Conservation (phyloP, 2,797 vertebrate genomes). For the Rallus crepitans region DNA sequence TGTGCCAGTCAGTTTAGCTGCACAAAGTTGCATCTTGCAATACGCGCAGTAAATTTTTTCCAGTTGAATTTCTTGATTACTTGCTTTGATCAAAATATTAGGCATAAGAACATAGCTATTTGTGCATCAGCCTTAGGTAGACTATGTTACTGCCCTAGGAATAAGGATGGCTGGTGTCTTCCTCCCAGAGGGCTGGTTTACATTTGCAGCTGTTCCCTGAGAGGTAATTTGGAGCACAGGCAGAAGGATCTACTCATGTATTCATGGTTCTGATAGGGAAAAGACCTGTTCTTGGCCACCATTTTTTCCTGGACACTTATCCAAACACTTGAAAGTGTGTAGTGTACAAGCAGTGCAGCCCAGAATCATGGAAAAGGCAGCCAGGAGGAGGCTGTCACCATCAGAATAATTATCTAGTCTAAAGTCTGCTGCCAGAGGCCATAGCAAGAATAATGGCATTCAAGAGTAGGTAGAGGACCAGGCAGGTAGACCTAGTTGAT, state of each 20-base stretch:
- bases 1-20: neutral
- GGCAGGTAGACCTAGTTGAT: neutral
- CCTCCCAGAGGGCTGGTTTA: neutral
- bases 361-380: neutral
- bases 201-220: neutral
- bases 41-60: neutral
- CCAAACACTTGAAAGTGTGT: neutral
- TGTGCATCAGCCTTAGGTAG: too few species aligned
- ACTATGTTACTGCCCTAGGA: neutral
- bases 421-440: neutral
- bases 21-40: neutral
- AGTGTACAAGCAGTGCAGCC: neutral
- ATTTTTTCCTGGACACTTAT: neutral
- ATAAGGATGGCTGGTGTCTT: neutral
- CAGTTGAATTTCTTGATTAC: neutral
- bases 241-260: neutral
- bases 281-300: neutral
- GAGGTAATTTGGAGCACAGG: neutral
- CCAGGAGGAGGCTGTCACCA: neutral
- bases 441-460: neutral
- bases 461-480: neutral
- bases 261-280: neutral
- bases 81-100: neutral
- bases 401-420: neutral
- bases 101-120: neutral